These are phyloP conservation scores for Potamarius usumacintae DNA, from an alignment of 2,113 vertebrate genomes.

Conservation along the genomic window DNA sequence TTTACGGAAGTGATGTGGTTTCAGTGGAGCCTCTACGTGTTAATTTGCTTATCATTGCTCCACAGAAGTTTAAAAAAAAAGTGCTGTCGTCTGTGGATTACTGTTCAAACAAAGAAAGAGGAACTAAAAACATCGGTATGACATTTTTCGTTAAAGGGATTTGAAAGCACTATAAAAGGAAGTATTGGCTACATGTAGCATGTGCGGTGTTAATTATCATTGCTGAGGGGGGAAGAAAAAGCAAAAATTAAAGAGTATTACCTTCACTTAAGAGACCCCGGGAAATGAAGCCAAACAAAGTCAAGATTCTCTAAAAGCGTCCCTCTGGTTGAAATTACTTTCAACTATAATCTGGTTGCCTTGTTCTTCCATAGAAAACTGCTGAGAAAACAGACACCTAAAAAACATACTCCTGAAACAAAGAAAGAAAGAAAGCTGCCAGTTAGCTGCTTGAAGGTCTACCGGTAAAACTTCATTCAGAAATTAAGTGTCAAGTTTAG, in stretches of 20 bases:
- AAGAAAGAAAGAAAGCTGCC: neutral
- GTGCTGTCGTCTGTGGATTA: neutral
- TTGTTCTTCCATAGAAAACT: constrained; percentile 82
- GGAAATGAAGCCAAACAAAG: constrained; percentile 33
- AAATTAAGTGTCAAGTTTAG: neutral
- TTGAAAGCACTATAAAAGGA: neutral
- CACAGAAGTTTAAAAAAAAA: neutral
- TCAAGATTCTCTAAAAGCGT: constrained; percentile 83
- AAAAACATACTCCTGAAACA: constrained; percentile 81
- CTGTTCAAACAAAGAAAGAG: neutral
- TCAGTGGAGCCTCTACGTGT: neutral
- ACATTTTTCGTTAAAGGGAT: neutral
- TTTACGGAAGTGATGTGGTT: neutral
- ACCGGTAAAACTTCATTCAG: neutral
- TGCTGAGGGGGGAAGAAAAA: neutral
- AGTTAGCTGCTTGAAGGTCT: neutral
- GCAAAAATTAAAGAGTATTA: constrained; percentile 10
- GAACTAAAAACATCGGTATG: neutral
- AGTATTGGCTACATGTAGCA: neutral
- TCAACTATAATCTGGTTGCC: constrained; percentile 64
- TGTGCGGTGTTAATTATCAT: neutral
- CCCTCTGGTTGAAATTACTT: constrained; percentile 78
- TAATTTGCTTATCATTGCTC: neutral
- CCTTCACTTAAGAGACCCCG: constrained; percentile 54
- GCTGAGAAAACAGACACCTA: constrained; percentile 64